Conservation (phyloP, 2,888 invertebrate species). For the Drosophila neotestacea region DNA sequence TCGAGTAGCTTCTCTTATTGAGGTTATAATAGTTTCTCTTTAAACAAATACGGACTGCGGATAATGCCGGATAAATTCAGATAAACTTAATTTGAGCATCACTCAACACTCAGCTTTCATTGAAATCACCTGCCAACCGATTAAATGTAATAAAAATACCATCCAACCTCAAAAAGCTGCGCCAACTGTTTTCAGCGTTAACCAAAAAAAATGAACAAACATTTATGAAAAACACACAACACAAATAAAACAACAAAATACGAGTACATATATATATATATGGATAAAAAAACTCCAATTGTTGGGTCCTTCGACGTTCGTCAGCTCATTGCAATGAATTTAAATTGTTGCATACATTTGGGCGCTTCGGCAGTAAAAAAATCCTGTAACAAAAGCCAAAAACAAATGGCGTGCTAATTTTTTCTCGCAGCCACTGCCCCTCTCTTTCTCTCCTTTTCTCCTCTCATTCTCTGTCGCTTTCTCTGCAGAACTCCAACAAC, state of each 20-base stretch:
- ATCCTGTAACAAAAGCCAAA: constrained; percentile 66
- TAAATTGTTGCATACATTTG: constrained; percentile 77
- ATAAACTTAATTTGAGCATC: constrained; percentile 34
- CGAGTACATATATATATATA: neutral
- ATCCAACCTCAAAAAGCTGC: constrained; percentile 7
- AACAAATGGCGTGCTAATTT: constrained; percentile 76
- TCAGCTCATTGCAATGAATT: constrained; percentile 78
- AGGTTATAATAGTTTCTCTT: too few species aligned
- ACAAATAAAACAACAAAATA: neutral
- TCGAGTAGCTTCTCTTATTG: too few species aligned
- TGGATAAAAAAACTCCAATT: constrained; percentile 29
- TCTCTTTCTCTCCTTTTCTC: constrained; percentile 27
- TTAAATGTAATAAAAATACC: constrained; percentile 51
- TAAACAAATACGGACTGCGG: neutral
- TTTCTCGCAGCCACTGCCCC: constrained; percentile 39
- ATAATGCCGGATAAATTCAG: constrained; percentile 15
- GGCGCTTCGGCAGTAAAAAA: constrained; percentile 45
- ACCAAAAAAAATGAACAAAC: constrained; percentile 64
- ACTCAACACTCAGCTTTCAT: constrained; percentile 32
- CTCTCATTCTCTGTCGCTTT: neutral
- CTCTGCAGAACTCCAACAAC: neutral
- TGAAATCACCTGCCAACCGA: constrained; percentile 41
- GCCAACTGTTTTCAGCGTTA: constrained; percentile 30
- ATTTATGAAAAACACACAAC: constrained; percentile 57
- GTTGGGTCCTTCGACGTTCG: constrained; percentile 46